Evolutionary conservation across 64 coral and sea anemone species (phyloP), one percentile per base, ranked within the genome.

Genomic region (Cladopsammia gracilis): DNA sequence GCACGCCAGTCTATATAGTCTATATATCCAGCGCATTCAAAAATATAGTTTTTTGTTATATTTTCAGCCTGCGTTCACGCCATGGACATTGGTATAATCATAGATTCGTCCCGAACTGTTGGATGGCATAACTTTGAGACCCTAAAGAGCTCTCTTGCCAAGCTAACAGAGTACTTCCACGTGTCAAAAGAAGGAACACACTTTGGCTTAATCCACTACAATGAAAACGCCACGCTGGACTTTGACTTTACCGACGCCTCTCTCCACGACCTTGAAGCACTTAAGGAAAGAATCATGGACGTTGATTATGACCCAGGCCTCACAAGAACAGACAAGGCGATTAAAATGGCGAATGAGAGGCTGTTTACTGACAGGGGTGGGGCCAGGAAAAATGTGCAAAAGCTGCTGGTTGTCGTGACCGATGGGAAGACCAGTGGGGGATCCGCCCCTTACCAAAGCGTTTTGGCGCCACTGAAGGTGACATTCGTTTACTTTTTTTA

Each of bases 281-380:
- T 84, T 7, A 98, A 84, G 56, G 85, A 92, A 22, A 98, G 76
- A 58, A 94, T 94, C n/a, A 71, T 98, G 45, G 90, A 64, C 54
- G 65, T 91, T 51, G 80, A 83, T 9, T 98, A 91, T 71, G 78
- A 90, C 15, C 82, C 96, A 11, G 96, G 92, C 10, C 44, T 75
- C 20, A 91, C 89, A 1, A 60, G 93, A 14, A 94, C 92, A 26
- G 96, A 98, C 78, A 84, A 86, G 57, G 96, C 96, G 3, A 60
- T 98, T 3, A 64, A 64, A 23, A 20, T 93, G 89, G 96, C 92
- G 6, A 58, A 88, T 20, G 64, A 85, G 58, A 85, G 80, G 50
- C 86, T 98, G 66, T 98, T 98, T 65, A 94, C 66, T 60, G 62
- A 88, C 16, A 91, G 86, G 72, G 96, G 96, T 60, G 96, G 96